Base-by-base conservation (phyloP, 2,113 vertebrate genomes). In the Megaceryle torquata region DNA sequence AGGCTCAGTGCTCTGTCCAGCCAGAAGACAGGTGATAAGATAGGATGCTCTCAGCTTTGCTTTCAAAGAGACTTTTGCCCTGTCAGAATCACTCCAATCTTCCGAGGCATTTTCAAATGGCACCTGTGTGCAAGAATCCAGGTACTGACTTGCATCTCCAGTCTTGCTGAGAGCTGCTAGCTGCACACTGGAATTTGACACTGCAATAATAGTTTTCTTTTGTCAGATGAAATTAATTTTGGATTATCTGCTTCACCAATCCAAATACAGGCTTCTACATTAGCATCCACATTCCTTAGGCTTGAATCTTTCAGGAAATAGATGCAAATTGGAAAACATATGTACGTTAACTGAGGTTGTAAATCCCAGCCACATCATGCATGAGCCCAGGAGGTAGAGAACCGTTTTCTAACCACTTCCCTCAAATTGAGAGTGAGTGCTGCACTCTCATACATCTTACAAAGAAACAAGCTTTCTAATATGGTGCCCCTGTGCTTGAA, bases 191-290 rank as follows among this genome's bases (percentile, higher is more conserved):
- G 81, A 94, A 78, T 96, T 88, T 92, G 96, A 96, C 94, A 88
- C 72, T 91, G 81, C 82, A 93, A 95, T 95, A 95, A 96, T 95
- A 96, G 86, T 86, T 94, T 95, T 91, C 81, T 93, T 97, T 97
- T 97, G 95, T 97, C 93, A 96, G 88, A 89, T 95, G 92, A 96
- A 97, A 97, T 97, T 97, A 97, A 97, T 97, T 96, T 96, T 96
- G 95, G 96, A 97, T 97, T 97, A 97, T 97, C 96, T 97, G 97
- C 97, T 97, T 97, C 96, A 92, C 89, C 96, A 97, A 93, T 95
- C 92, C 94, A 95, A 94, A 93, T 88, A 91, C n/a, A 74, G 92
- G 72, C 93, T 97, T 46, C 83, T 92, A 22, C 59, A 93, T 97
- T 95, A 97, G 91, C 93, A 97, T 97, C 91, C 85, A 76, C 91